phyloP scores from a whole-genome alignment of 2,797 vertebrate species.

The Urosaurus nigricauda region DNA sequence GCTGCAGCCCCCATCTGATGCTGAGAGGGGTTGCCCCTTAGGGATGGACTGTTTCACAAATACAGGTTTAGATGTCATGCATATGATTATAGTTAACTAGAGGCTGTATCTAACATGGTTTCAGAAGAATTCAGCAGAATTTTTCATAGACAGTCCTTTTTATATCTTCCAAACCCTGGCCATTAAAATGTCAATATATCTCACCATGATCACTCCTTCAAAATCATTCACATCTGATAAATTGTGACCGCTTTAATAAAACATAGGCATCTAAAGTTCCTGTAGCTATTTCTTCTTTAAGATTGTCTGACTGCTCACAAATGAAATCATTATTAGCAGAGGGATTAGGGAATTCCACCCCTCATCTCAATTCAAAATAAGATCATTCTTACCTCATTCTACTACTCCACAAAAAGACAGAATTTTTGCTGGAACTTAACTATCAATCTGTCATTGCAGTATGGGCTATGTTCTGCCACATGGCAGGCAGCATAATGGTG shows the following conservation, averaged over 20 bases:
- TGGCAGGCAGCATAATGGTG: too few relatives aligned
- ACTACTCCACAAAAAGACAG: too few relatives aligned
- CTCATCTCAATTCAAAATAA: background rate
- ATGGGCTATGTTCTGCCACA: too few relatives aligned
- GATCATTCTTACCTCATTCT: background rate
- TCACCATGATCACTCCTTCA: background rate
- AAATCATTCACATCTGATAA: background rate
- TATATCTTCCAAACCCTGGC: background rate
- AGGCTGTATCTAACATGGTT: background rate
- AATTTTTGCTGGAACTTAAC: background rate
- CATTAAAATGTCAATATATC: slow-evolving; percentile 1
- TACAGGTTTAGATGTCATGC: background rate
- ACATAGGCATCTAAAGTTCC: background rate
- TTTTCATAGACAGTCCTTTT: background rate
- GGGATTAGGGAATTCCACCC: background rate
- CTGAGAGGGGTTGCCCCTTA: too few relatives aligned
- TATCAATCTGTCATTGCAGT: background rate
- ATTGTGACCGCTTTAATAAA: background rate
- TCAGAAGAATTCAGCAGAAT: too few relatives aligned
- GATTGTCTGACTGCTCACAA: background rate
- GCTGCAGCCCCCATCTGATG: too few relatives aligned
- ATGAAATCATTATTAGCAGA: background rate
- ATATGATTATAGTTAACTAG: background rate
- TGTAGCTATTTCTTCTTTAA: background rate
- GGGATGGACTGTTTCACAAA: background rate